Percentiles rank a stretch among this genome's conserved stretches.
These are phyloP conservation scores for Osmoderma eremita DNA, from an alignment of 2,888 invertebrate genomes.

Conservation along the genomic window DNA sequence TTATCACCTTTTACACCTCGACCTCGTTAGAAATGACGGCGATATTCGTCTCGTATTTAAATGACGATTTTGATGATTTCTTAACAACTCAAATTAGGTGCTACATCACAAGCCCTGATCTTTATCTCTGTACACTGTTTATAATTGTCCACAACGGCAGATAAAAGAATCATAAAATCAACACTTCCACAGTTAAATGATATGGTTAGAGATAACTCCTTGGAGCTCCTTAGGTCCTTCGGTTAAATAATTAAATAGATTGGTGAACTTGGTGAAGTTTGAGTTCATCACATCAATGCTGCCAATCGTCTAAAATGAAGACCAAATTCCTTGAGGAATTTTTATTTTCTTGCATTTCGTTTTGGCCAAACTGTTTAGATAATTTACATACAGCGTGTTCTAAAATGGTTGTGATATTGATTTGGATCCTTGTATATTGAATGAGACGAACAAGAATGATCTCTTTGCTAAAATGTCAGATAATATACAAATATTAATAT, in stretches of 20 bases:
- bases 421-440: too few relatives aligned
- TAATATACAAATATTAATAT: too few relatives aligned
- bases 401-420: slow-evolving; percentile 5
- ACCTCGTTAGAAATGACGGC: slow-evolving; percentile 2
- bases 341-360: neutral
- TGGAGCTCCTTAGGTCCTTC: too few relatives aligned
- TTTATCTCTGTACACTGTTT: neutral
- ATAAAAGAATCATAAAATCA: slow-evolving; percentile 9
- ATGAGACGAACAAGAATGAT: too few relatives aligned
- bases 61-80: neutral
- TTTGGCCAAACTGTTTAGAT: neutral
- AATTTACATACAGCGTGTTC: neutral
- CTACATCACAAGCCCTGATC: neutral
- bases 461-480: too few relatives aligned
- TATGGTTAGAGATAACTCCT: too few relatives aligned
- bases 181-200: slow-evolving; percentile 12
- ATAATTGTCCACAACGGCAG: neutral
- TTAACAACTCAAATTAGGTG: neutral
- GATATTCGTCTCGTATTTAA: neutral
- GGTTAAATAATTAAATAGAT: too few relatives aligned
- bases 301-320: neutral
- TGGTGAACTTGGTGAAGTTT: neutral
- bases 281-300: neutral
- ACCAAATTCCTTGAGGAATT: neutral
- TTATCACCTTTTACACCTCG: neutral